Evolutionary conservation across 1,140 invertebrate species (phyloP).

Genomic region (Cyclina sinensis): DNA sequence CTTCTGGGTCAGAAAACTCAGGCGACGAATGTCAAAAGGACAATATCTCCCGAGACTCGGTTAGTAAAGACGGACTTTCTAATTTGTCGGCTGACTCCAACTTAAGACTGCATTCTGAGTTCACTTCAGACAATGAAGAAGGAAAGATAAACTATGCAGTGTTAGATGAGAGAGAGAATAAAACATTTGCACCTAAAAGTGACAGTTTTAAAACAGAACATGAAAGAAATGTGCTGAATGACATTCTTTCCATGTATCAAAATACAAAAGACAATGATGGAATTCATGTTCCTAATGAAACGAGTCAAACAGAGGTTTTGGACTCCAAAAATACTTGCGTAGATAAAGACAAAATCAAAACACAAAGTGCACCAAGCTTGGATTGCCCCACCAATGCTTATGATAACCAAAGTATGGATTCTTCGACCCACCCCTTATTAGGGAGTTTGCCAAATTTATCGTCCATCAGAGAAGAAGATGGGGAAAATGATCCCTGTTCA

Average conservation of each 20-base stretch:
- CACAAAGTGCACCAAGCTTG: slow-evolving; percentile 58
- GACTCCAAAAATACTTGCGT: background rate
- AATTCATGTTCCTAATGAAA: background rate
- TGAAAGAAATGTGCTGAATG: slow-evolving; percentile 53
- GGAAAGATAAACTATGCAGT: slow-evolving; percentile 32
- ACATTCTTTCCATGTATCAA: slow-evolving; percentile 48
- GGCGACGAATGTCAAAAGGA: slow-evolving; percentile 59
- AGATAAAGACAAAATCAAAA: slow-evolving; percentile 18
- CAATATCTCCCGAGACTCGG: slow-evolving; percentile 3
- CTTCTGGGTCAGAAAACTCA: slow-evolving; percentile 76
- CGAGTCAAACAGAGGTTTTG: slow-evolving; percentile 26
- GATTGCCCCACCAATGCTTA: slow-evolving; percentile 15
- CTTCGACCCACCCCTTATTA: slow-evolving; percentile 39
- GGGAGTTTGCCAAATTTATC: slow-evolving; percentile 46
- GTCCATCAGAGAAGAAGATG: slow-evolving; percentile 31
- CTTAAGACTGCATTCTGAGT: slow-evolving; percentile 74
- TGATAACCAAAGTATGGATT: slow-evolving; percentile 28
- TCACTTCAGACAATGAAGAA: slow-evolving; percentile 68
- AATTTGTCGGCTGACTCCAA: slow-evolving; percentile 76
- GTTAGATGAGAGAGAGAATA: background rate
- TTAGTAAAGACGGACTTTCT: slow-evolving; percentile 75
- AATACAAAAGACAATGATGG: slow-evolving; percentile 21
- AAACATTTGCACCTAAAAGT: background rate
- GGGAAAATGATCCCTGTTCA: slow-evolving; percentile 19
- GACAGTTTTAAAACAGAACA: slow-evolving; percentile 22